A percentile compares a stretch with the other conserved stretches of the same genome.
Conservation (phyloP, 2,888 invertebrate species). For the Yponomeuta malinellus region DNA sequence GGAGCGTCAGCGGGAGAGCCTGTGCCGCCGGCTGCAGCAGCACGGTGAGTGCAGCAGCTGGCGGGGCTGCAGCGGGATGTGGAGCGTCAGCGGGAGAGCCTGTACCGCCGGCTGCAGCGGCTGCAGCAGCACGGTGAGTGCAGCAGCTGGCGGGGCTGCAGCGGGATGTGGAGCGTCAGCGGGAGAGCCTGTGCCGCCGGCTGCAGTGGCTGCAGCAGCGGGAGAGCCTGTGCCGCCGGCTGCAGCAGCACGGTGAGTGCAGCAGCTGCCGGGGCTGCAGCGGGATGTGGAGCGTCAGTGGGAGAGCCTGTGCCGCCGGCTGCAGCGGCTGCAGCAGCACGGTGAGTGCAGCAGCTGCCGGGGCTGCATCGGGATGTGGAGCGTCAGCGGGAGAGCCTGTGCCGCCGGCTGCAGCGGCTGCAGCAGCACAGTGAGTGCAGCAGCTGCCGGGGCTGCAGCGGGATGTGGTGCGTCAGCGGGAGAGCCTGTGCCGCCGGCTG, state of each 20-base stretch:
- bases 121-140: conserved; percentile 66
- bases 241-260: too few relatives aligned
- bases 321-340: conserved; percentile 82
- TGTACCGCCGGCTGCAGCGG: conserved; percentile 68
- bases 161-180: too few relatives aligned
- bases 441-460: conserved; percentile 83
- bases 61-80: conserved; percentile 73
- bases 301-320: conserved; percentile 91
- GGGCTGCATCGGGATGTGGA: too few relatives aligned
- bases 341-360: conserved; percentile 31
- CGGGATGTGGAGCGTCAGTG: conserved; percentile 36
- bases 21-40: too few relatives aligned
- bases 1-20: too few relatives aligned
- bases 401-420: conserved; percentile 62
- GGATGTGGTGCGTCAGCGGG: conserved; percentile 78
- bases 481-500: too few relatives aligned
- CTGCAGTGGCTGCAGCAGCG: too few relatives aligned
- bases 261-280: too few relatives aligned
- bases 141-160: conserved; percentile 25
- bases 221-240: too few relatives aligned
- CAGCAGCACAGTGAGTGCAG: conserved; percentile 81
- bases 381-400: too few relatives aligned
- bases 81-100: conserved; percentile 70
- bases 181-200: too few relatives aligned
- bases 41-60: too few relatives aligned